These are phyloP conservation scores for Leptopilina clavipes DNA, from an alignment of 1,140 invertebrate species.

Conservation along the genomic window DNA sequence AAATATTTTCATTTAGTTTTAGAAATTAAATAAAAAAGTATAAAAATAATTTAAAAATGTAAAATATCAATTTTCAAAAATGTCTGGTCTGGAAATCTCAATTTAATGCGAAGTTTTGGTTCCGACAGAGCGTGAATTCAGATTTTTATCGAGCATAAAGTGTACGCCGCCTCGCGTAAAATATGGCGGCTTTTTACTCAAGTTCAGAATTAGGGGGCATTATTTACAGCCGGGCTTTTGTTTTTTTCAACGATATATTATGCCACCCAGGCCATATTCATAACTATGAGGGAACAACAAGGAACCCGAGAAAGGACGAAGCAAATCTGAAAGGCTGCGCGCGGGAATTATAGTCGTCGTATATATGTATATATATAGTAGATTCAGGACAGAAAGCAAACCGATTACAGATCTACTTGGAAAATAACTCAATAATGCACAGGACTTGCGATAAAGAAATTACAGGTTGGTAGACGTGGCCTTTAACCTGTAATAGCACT, in stretches of 20 bases:
- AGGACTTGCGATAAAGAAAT: slow-evolving; percentile 33
- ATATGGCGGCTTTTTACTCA: slow-evolving; percentile 47
- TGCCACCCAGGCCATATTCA: slow-evolving; percentile 51
- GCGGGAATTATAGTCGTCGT: slow-evolving; percentile 35
- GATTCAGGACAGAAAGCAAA: slow-evolving; percentile 37
- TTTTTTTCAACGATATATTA: slow-evolving; percentile 51
- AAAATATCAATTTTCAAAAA: slow-evolving; percentile 9
- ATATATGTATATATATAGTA: neutral
- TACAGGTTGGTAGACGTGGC: slow-evolving; percentile 30
- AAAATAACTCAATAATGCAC: slow-evolving; percentile 37
- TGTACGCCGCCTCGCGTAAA: slow-evolving; percentile 38
- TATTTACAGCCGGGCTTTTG: slow-evolving; percentile 52
- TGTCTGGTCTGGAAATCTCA: neutral
- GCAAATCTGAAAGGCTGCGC: slow-evolving; percentile 33
- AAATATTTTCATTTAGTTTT: too few relatives aligned
- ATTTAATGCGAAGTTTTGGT: neutral
- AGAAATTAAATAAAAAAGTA: neutral
- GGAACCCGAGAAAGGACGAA: slow-evolving; percentile 39
- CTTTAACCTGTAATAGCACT: slow-evolving; percentile 28
- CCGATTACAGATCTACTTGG: slow-evolving; percentile 35
- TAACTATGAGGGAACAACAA: slow-evolving; percentile 43
- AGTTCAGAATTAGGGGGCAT: slow-evolving; percentile 45
- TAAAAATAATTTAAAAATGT: neutral
- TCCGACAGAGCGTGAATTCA: slow-evolving; percentile 27
- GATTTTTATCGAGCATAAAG: slow-evolving; percentile 57